Conservation (phyloP, 2,888 invertebrate species). For the Antheraea yamamai region DNA sequence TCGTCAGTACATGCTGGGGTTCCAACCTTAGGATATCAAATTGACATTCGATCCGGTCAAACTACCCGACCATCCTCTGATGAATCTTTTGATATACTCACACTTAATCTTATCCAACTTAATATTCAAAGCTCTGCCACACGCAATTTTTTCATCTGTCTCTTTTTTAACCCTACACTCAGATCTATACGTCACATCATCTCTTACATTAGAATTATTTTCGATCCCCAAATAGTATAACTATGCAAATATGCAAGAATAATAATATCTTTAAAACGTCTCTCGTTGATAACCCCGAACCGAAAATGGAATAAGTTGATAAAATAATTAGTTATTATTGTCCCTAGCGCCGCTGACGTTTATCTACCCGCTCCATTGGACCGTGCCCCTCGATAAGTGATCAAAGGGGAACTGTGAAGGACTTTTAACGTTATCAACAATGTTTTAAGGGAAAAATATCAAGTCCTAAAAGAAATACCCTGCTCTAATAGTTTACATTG, state of each 20-base stretch:
- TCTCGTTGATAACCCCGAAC: slow-evolving; percentile 8
- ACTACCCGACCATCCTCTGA: too few relatives aligned
- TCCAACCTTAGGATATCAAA: too few relatives aligned
- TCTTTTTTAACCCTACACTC: too few relatives aligned
- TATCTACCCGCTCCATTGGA: slow-evolving; percentile 72
- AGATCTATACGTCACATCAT: too few relatives aligned
- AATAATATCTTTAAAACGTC: neutral
- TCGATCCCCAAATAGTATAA: neutral
- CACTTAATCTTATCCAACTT: too few relatives aligned
- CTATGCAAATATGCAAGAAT: neutral
- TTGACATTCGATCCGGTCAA: too few relatives aligned
- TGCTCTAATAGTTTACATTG: neutral
- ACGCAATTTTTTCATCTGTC: too few relatives aligned
- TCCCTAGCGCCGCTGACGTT: slow-evolving; percentile 27
- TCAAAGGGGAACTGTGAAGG: slow-evolving; percentile 43
- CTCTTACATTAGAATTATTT: neutral
- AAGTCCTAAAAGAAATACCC: neutral
- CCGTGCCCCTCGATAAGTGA: slow-evolving; percentile 68
- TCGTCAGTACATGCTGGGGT: too few relatives aligned
- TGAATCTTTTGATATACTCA: too few relatives aligned
- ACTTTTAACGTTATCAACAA: slow-evolving; percentile 36
- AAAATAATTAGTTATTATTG: slow-evolving; percentile 26
- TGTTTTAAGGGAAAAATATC: slow-evolving; percentile 28
- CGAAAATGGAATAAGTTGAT: slow-evolving; percentile 35
- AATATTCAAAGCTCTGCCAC: too few relatives aligned